Conservation (phyloP, 2,113 vertebrate genomes). For the Typhlomys cinereus region DNA sequence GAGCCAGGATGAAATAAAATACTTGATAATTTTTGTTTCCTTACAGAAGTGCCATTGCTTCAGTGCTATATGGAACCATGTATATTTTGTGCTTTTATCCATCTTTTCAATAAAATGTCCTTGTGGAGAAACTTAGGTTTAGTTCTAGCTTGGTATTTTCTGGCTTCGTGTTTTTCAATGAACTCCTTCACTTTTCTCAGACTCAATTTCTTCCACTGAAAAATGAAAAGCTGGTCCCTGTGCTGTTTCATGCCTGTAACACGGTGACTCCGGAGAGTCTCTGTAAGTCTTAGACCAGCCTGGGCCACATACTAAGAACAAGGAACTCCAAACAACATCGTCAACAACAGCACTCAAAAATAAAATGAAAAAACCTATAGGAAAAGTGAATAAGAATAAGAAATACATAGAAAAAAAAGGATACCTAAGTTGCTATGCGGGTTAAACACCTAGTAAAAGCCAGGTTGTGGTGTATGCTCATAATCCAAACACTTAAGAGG, state of each 20-base stretch:
- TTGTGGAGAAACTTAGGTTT: background rate
- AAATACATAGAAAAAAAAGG: background rate
- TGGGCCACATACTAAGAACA: background rate
- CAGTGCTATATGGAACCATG: constrained; percentile 9
- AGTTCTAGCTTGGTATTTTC: background rate
- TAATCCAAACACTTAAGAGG: background rate
- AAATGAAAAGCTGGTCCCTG: background rate
- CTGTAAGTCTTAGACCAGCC: background rate
- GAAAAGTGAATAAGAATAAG: no score
- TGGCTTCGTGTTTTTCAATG: background rate
- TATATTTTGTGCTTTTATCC: background rate
- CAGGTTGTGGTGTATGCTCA: background rate
- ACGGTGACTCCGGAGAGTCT: background rate
- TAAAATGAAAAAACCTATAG: no score
- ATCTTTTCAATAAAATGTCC: background rate
- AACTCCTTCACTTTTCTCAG: background rate
- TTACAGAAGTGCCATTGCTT: background rate
- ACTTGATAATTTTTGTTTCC: no score
- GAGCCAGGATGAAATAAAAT: no score
- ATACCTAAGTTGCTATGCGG: background rate
- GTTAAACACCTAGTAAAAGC: background rate
- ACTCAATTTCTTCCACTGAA: background rate
- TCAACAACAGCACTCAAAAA: background rate
- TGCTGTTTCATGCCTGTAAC: background rate
- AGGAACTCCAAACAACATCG: background rate